Evolutionary conservation across 2,888 invertebrate species (phyloP), one percentile per base, ranked within the genome.

Genomic region (Chrysolina haemoptera): DNA sequence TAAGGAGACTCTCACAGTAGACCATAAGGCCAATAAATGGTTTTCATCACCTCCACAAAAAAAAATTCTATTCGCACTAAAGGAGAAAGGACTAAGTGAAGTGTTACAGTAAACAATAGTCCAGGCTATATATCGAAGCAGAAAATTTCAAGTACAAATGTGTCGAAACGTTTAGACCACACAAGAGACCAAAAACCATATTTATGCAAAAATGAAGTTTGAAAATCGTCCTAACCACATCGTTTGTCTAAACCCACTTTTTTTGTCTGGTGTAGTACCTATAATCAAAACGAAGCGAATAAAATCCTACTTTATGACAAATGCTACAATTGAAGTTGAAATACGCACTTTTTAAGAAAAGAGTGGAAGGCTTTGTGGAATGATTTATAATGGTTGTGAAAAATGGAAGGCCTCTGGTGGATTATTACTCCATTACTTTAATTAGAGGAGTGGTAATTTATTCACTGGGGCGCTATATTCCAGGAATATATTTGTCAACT

Each of bases 391-490:
- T 18, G 12, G 22, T 53, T 53, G 53, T 53, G 1, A 12, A 53
- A 53, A 53, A 18, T 53, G 53, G 53, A 35, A 59, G 6, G 59
- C n/a, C 59, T 16, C 27, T 9, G 27, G 1, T 5, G 14, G 27
- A 59, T 59, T 18, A 59, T 59, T 41, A 18, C 6, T 55, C 75
- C 75, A 75, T 77, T 77, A 77, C 68, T 62, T 68, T 77, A 77
- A 77, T 77, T 75, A 77, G 71, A 67, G 77, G 77, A 20, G 77
- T 43, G 75, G 75, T 75, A 73, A 77, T 75, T 73, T 75, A 73
- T 73, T 75, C 75, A 63, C 72, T 22, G 11, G 74, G 63, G 70
- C 55, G 46, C 53, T 68, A 63, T 70, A 63, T 70, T 66, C 67
- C 70, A 53, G 67, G 62, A 74, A 73, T 59, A 69, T 66, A 69